Evolutionary conservation across 2,888 invertebrate species (phyloP).

Genomic region (Fragum whitleyi): DNA sequence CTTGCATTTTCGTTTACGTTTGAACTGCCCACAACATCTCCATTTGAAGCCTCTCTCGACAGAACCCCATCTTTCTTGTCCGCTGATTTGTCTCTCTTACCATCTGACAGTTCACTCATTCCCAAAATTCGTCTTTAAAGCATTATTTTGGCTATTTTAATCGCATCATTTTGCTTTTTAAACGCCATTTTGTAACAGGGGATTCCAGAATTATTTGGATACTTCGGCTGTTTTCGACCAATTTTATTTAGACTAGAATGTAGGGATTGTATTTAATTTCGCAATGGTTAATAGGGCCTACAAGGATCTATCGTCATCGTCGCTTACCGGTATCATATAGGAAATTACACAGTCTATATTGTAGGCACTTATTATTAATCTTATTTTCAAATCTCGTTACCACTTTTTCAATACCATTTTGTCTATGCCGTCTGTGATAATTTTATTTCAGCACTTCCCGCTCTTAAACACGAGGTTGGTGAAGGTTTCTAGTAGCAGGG

Average conservation of each 20-base stretch:
- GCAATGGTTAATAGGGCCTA: no score
- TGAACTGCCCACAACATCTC: slow-evolving; percentile 61
- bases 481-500: no score
- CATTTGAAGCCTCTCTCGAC: slow-evolving; percentile 53
- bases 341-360: no score
- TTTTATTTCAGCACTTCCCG: no score
- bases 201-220: background rate
- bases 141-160: slow-evolving; percentile 38
- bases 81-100: slow-evolving; percentile 71
- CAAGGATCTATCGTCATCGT: no score
- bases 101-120: slow-evolving; percentile 78
- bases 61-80: slow-evolving; percentile 69
- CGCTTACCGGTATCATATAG: no score
- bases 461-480: no score
- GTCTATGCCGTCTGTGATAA: no score
- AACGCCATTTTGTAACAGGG: slow-evolving; percentile 36
- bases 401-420: no score
- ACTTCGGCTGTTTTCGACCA: background rate
- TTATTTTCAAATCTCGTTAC: no score
- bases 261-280: no score
- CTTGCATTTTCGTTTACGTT: slow-evolving; percentile 76
- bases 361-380: no score
- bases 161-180: background rate
- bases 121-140: slow-evolving; percentile 43
- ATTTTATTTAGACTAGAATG: background rate